These are phyloP conservation scores for Cryptus armator DNA, from an alignment of 2,888 invertebrate species.

Conservation along the genomic window DNA sequence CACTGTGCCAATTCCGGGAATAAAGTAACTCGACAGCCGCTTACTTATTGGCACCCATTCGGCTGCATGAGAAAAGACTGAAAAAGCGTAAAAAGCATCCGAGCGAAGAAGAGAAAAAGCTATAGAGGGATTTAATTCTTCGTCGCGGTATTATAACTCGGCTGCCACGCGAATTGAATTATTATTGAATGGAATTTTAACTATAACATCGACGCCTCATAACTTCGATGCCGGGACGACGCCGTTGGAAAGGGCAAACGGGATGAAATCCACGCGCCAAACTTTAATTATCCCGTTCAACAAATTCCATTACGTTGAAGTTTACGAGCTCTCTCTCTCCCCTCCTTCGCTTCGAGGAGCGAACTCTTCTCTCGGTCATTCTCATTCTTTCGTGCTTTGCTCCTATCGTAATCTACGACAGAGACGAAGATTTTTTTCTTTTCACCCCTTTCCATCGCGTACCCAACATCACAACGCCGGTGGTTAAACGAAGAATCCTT, in stretches of 20 bases:
- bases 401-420: conserved; percentile 44
- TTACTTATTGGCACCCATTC: background rate
- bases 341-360: background rate
- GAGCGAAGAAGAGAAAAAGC: background rate
- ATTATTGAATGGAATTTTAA: conserved; percentile 68
- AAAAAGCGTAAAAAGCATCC: background rate
- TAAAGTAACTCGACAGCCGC: background rate
- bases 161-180: conserved; percentile 55
- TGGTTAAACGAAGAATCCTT: conserved; percentile 13
- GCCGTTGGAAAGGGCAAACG: conserved; percentile 39
- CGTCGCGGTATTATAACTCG: conserved; percentile 36
- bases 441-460: background rate
- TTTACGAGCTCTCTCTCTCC: conserved; percentile 51
- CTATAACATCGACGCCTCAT: conserved; percentile 61
- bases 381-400: conserved; percentile 48
- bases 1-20: background rate
- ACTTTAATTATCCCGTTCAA: conserved; percentile 71
- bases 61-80: background rate
- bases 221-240: conserved; percentile 38
- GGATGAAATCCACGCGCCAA: conserved; percentile 60
- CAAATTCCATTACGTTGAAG: conserved; percentile 70
- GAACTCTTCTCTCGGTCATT: background rate
- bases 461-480: background rate
- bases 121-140: conserved; percentile 46
- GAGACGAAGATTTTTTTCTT: conserved; percentile 6